These are phyloP conservation scores for Salminus brasiliensis DNA, from an alignment of 2,113 vertebrate species.

Conservation along the genomic window DNA sequence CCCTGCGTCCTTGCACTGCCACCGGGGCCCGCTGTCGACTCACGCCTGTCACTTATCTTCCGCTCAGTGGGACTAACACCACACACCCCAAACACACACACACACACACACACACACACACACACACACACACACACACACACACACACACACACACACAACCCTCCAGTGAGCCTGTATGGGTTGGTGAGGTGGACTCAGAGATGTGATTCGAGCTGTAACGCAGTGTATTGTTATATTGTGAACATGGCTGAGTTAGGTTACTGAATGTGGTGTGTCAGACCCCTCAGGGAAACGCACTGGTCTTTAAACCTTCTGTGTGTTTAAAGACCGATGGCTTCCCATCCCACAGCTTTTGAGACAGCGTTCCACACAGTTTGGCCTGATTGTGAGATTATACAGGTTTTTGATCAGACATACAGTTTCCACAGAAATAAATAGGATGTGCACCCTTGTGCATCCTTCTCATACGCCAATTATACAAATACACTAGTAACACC, in stretches of 20 bases:
- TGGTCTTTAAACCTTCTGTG: too few relatives aligned
- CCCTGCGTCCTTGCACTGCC: constrained; percentile 61
- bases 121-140: constrained; percentile 23
- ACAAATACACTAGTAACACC: too few relatives aligned
- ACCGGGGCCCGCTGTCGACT: constrained; percentile 57
- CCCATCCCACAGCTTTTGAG: too few relatives aligned
- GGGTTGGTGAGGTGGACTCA: neutral
- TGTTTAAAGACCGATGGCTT: too few relatives aligned
- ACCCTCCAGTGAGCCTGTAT: neutral
- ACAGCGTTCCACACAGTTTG: too few relatives aligned
- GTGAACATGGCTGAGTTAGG: neutral
- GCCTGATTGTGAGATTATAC: too few relatives aligned
- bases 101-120: constrained; percentile 11
- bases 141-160: too few relatives aligned
- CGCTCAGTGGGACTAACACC: constrained; percentile 59
- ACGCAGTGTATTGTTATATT: constrained; percentile 1
- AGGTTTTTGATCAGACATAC: too few relatives aligned
- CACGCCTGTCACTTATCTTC: constrained; percentile 70
- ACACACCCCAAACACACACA: constrained; percentile 51
- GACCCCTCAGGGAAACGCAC: too few relatives aligned
- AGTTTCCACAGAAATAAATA: too few relatives aligned
- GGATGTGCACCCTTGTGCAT: too few relatives aligned
- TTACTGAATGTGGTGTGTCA: neutral
- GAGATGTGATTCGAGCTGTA: neutral
- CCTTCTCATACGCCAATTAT: too few relatives aligned